Base-by-base conservation (phyloP, 2,113 vertebrate genomes). In the Microcebus ravelobensis region DNA sequence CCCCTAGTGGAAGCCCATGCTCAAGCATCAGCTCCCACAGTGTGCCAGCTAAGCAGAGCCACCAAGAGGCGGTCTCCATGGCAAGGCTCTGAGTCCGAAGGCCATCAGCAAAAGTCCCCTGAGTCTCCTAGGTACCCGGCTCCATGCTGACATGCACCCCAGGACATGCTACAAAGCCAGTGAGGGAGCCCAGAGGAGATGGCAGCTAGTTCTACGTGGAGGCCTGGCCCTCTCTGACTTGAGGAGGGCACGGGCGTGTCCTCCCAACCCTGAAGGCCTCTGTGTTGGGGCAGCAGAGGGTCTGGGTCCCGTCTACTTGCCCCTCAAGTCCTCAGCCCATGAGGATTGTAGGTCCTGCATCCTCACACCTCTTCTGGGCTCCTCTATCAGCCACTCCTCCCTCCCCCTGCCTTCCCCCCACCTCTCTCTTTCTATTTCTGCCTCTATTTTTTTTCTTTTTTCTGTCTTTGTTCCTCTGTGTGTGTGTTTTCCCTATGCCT, bases 391-490 rank as follows among this genome's bases (percentile, higher is more conserved):
- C 68, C 36, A 31, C 65, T 48, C 39, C 17, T 14, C 18, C 34
- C 10, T 17, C 65, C 17, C 39, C 2, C 34, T 25, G 36, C 42
- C 23, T 29, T 63, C 23, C 59, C 59, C 59, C 59, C 59, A 63
- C 79, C 5, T 31, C 45, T 77, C 39, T 73, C 70, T 73, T 73
- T 52, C 74, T 34, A 45, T 89, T 67, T 83, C 59, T 39, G 34
- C 85, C 42, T 82, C 31, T 31, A 25, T 27, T 52, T 36, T 29
- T 55, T 1, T 59, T 39, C 39, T 87, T 50, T 31, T 55, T 29
- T 67, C 50, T 25, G 36, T 67, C 70, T 92, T 71, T 88, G 81
- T 96, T 95, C 61, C 45, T 92, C 80, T 81, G 31, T 73, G 80
- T 85, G 65, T 95, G 90, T 71, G 63, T 81, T 94, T 59, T 59